phyloP scores from a whole-genome alignment of 37 sponge, comb jelly and placozoan species.

The Agelas oroides region DNA sequence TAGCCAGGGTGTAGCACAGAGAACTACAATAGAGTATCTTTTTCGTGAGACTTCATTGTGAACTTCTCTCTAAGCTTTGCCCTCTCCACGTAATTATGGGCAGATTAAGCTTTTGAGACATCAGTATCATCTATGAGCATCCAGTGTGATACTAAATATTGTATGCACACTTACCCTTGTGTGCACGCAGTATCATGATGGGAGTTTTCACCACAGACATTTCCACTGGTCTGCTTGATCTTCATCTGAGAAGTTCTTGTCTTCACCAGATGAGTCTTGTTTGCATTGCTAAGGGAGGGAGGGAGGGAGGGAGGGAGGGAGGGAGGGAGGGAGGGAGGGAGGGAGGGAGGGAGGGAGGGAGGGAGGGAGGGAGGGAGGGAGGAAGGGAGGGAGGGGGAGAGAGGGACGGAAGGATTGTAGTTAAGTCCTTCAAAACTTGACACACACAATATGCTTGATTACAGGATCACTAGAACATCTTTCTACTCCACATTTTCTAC shows the following conservation, averaged over 20 bases:
- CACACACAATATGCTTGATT: no score
- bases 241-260: conserved; percentile 35
- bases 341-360: conserved; percentile 20
- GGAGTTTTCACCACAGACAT: conserved; percentile 42
- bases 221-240: conserved; percentile 5
- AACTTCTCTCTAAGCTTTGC: no score
- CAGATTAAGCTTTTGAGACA: no score
- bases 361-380: conserved; percentile 28
- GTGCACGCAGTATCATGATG: conserved; percentile 8
- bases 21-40: no score
- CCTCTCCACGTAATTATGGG: no score
- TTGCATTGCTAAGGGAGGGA: neutral
- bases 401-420: neutral
- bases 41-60: no score
- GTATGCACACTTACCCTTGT: conserved; percentile 28
- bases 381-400: conserved; percentile 4
- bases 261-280: conserved; percentile 71
- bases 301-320: neutral
- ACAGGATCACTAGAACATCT: no score
- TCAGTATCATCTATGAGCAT: no score
- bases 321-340: conserved; percentile 41
- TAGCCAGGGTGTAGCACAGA: no score
- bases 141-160: neutral
- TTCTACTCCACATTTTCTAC: neutral
- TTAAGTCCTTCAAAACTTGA: no score